phyloP scores from a whole-genome alignment of 2,113 vertebrate species.

The Willisornis vidua region DNA sequence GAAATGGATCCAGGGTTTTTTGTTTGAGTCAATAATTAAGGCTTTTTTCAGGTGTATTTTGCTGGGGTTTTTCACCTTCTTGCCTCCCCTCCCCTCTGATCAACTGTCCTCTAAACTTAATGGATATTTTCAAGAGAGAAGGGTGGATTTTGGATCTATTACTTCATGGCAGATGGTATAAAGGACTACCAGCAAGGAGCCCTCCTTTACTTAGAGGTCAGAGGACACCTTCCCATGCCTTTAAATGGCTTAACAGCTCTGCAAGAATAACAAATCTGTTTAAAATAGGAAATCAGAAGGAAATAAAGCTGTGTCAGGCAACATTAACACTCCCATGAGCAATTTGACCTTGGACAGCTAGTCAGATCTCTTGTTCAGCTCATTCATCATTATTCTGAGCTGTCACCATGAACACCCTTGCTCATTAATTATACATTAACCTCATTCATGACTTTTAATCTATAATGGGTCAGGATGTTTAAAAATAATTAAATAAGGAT shows the following conservation, averaged over 20 bases:
- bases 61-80: neutral
- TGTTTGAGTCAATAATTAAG: neutral
- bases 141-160: neutral
- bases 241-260: neutral
- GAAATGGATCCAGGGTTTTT: neutral
- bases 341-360: constrained; percentile 51
- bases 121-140: neutral
- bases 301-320: constrained; percentile 44
- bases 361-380: constrained; percentile 25
- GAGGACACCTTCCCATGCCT: neutral
- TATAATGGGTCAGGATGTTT: constrained; percentile 39
- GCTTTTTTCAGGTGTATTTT: neutral
- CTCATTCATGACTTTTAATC: constrained; percentile 64
- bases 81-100: rapidly evolving
- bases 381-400: constrained; percentile 68
- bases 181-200: neutral
- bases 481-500: constrained; percentile 53
- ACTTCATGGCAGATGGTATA: neutral
- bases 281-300: constrained; percentile 33
- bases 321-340: constrained; percentile 1
- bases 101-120: neutral
- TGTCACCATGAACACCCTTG: constrained; percentile 14
- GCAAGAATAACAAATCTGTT: constrained; percentile 29
- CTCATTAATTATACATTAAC: constrained; percentile 70
- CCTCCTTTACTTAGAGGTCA: neutral